These are phyloP conservation scores for Coelopa pilipes DNA, from an alignment of 2,888 invertebrate genomes.

Conservation along the genomic window DNA sequence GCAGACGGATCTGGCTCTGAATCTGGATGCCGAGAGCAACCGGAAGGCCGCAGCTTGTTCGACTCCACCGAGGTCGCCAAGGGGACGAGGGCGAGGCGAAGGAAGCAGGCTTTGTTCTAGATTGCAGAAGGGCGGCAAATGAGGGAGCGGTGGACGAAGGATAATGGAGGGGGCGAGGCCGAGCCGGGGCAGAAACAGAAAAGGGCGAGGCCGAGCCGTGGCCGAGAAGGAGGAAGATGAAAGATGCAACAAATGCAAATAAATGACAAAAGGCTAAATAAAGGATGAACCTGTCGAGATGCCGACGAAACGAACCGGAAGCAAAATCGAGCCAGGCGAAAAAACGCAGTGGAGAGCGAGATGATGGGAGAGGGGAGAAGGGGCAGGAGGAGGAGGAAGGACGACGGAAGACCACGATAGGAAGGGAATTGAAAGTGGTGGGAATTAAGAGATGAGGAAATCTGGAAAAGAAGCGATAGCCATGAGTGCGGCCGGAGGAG, in stretches of 20 bases:
- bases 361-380: not conserved
- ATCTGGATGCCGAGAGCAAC: not conserved
- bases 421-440: not conserved
- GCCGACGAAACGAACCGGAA: not conserved
- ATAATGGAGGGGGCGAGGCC: not conserved
- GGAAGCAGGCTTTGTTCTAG: not conserved
- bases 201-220: no score
- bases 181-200: no score
- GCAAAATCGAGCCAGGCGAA: not conserved
- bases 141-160: no score
- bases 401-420: not conserved
- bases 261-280: slow-evolving; percentile 13
- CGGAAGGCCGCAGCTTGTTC: not conserved
- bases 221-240: not conserved
- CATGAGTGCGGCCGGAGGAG: no score
- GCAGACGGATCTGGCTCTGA: not conserved
- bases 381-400: not conserved
- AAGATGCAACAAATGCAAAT: slow-evolving; percentile 14
- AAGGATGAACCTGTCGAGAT: slow-evolving; percentile 20
- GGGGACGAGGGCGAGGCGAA: not conserved
- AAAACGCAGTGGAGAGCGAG: not conserved
- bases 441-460: not conserved
- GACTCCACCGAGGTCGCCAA: not conserved
- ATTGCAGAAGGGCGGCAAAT: not conserved
- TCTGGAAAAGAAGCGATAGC: no score